Conservation (phyloP, 2,113 vertebrate genomes). For the Istiophorus platypterus region DNA sequence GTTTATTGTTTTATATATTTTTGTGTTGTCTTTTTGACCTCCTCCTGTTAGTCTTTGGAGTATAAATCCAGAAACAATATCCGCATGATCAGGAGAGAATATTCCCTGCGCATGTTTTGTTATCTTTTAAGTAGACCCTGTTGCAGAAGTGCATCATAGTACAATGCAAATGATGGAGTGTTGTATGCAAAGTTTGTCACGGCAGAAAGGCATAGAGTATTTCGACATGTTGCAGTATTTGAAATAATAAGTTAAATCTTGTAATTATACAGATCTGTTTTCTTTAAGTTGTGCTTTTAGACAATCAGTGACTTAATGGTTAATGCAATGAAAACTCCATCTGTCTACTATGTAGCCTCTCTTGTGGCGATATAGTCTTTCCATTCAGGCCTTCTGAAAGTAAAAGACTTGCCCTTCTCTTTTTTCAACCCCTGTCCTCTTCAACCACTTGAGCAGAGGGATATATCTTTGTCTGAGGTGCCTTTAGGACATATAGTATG, state of each 20-base stretch:
- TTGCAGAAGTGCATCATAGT: conserved; percentile 29
- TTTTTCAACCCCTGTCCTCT: conserved; percentile 45
- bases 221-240: conserved; percentile 40
- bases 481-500: conserved; percentile 70
- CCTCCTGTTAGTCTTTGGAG: conserved; percentile 29
- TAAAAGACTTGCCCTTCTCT: conserved; percentile 32
- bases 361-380: conserved; percentile 49
- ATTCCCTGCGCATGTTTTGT: conserved; percentile 55
- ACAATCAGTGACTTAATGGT: conserved; percentile 65
- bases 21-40: conserved; percentile 58
- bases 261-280: conserved; percentile 30
- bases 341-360: conserved; percentile 61
- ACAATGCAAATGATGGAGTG: conserved; percentile 11
- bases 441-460: conserved; percentile 53
- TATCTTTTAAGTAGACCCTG: conserved; percentile 39
- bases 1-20: conserved; percentile 57
- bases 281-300: conserved; percentile 57
- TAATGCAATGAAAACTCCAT: conserved; percentile 64
- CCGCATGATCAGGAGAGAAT: conserved; percentile 66
- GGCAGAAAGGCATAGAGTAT: conserved; percentile 8
- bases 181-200: conserved; percentile 8
- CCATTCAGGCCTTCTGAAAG: conserved; percentile 31
- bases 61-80: conserved; percentile 38
- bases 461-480: conserved; percentile 75
- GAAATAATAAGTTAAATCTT: conserved; percentile 26